These are phyloP conservation scores for Drosophila triauraria DNA, from an alignment of 1,140 invertebrate species.

Conservation along the genomic window DNA sequence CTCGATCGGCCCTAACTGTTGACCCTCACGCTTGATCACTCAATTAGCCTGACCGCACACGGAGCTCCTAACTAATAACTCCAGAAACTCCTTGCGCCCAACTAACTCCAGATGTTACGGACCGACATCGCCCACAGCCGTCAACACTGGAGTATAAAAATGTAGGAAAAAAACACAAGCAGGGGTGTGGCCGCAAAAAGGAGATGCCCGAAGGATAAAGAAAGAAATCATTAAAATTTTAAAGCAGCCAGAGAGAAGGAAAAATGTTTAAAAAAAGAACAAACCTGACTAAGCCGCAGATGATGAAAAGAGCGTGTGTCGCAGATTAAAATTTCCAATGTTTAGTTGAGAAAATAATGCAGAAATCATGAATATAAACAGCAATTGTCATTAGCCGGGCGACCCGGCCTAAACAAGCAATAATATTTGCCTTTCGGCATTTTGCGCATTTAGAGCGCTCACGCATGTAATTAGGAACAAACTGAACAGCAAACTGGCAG, in stretches of 20 bases:
- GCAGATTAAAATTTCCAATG: conserved; percentile 53
- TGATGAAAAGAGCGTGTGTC: conserved; percentile 59
- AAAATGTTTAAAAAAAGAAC: conserved; percentile 26
- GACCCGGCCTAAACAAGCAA: conserved; percentile 57
- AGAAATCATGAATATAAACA: conserved; percentile 40
- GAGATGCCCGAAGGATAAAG: conserved; percentile 35
- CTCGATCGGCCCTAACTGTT: conserved; percentile 38
- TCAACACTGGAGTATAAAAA: conserved; percentile 45
- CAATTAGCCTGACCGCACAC: conserved; percentile 61
- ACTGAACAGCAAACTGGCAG: conserved; percentile 15
- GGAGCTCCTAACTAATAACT: conserved; percentile 35
- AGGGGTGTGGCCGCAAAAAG: conserved; percentile 47
- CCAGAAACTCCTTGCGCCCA: background rate
- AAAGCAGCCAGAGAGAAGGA: background rate
- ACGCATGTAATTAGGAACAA: conserved; percentile 67
- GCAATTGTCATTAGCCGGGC: conserved; percentile 34
- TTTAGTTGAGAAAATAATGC: conserved; percentile 46
- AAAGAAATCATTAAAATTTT: conserved; percentile 48
- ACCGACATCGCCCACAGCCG: conserved; percentile 38
- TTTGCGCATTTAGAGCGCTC: conserved; percentile 67
- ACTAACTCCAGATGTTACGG: conserved; percentile 48
- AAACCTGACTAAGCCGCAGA: conserved; percentile 57
- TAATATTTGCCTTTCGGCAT: conserved; percentile 58
- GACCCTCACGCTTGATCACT: conserved; percentile 63
- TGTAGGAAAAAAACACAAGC: conserved; percentile 11